A percentile compares a stretch with the other conserved stretches of the same genome.
Evolutionary conservation across 2,113 vertebrate genomes (phyloP).

Genomic region (Perognathus longimembris): DNA sequence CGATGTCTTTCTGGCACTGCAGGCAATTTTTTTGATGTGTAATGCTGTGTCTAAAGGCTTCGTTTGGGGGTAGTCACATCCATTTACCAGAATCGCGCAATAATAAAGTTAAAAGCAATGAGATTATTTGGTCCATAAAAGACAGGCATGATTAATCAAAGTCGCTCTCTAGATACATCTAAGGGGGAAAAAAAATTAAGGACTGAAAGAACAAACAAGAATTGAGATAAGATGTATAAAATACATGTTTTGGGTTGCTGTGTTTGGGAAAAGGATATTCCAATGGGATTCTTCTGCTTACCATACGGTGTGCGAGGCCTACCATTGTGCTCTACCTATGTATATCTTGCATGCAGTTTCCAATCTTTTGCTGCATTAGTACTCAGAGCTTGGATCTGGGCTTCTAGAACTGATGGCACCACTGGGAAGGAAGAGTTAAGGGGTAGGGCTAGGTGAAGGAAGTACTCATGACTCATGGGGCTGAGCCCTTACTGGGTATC

Average conservation of each 20-base stretch:
- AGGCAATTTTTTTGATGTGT: neutral
- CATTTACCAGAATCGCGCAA: constrained; percentile 38
- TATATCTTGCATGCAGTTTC: neutral
- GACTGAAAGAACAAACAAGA: constrained; percentile 10
- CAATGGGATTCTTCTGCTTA: neutral
- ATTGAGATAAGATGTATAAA: neutral
- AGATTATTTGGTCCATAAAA: constrained; percentile 15
- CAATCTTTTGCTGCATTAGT: neutral
- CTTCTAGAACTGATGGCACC: neutral
- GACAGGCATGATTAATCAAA: neutral
- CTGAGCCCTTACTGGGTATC: neutral
- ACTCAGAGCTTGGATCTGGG: no score
- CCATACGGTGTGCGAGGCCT: neutral
- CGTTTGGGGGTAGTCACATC: neutral
- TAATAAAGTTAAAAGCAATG: constrained; percentile 14
- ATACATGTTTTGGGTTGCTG: neutral
- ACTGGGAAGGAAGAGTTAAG: neutral
- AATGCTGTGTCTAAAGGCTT: neutral
- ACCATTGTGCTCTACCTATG: neutral
- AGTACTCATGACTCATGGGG: no score
- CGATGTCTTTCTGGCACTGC: neutral
- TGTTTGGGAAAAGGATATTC: constrained; percentile 6
- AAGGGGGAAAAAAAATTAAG: neutral
- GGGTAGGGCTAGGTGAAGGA: neutral
- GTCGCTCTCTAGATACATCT: neutral